These are phyloP conservation scores for Rhabdophis nuchalis DNA, from an alignment of 2,797 vertebrate genomes.

Conservation along the genomic window DNA sequence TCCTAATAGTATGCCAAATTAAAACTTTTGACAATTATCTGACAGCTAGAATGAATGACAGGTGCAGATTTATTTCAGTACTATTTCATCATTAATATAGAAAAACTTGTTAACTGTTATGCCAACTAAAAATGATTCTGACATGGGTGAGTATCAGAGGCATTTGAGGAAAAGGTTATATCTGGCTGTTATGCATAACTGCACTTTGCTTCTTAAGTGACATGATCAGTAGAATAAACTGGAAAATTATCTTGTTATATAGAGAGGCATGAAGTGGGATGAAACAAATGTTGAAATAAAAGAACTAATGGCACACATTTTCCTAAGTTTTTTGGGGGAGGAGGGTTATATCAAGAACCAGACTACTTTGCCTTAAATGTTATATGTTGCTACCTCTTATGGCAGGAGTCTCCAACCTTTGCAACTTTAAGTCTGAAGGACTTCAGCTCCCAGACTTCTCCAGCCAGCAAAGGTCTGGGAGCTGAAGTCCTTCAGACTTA, in stretches of 20 bases:
- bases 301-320: background rate
- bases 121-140: background rate
- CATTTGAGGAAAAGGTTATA: background rate
- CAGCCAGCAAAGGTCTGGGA: no score
- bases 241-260: conserved; percentile 30
- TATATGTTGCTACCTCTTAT: no score
- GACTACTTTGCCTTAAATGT: background rate
- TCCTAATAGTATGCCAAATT: background rate
- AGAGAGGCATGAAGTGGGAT: background rate
- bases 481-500: no score
- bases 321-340: background rate
- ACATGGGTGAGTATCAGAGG: background rate
- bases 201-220: conserved; percentile 21
- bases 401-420: no score
- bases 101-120: background rate
- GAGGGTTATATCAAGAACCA: background rate
- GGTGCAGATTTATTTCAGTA: background rate
- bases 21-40: background rate
- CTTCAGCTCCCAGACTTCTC: no score
- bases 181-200: background rate
- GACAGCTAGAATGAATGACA: background rate
- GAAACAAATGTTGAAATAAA: background rate
- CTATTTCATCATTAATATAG: background rate
- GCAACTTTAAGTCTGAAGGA: no score
- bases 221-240: conserved; percentile 46